These are phyloP conservation scores for Cepaea hortensis DNA, from an alignment of 2,888 invertebrate genomes.

Conservation along the genomic window DNA sequence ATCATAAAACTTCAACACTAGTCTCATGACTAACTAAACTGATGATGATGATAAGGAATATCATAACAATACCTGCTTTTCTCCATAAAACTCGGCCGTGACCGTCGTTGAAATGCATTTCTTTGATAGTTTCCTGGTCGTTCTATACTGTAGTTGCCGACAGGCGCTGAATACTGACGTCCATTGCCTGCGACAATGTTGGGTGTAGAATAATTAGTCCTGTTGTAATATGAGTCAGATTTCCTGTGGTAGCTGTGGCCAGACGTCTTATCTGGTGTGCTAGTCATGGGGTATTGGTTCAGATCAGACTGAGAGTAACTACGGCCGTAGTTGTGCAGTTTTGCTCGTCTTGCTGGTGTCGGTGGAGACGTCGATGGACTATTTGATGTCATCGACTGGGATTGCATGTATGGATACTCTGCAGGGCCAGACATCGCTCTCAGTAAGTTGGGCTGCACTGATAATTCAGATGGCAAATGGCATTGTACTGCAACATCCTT, in stretches of 20 bases:
- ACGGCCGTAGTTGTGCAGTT: slow-evolving; percentile 12
- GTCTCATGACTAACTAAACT: too few relatives aligned
- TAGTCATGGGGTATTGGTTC: background rate
- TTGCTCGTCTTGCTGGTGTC: background rate
- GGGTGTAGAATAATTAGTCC: too few relatives aligned
- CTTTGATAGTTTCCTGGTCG: too few relatives aligned
- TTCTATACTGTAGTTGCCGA: too few relatives aligned
- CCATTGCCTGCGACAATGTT: too few relatives aligned
- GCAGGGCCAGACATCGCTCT: slow-evolving; percentile 30
- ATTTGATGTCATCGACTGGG: slow-evolving; percentile 21
- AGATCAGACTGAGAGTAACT: slow-evolving; percentile 23
- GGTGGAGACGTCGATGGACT: slow-evolving; percentile 26
- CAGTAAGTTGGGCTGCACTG: slow-evolving; percentile 9
- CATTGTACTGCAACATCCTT: slow-evolving; percentile 69
- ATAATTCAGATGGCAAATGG: slow-evolving; percentile 51
- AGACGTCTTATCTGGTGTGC: background rate
- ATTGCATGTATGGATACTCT: slow-evolving; percentile 13
- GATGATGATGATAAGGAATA: background rate
- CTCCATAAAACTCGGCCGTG: slow-evolving; percentile 53
- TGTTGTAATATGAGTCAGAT: too few relatives aligned
- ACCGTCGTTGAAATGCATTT: slow-evolving; percentile 38
- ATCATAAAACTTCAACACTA: too few relatives aligned
- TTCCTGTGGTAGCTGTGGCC: background rate
- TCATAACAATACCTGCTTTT: slow-evolving; percentile 38
- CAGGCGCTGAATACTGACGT: background rate